These are phyloP conservation scores for Cyanoderma ruficeps DNA, from an alignment of 2,113 vertebrate species.

Conservation along the genomic window DNA sequence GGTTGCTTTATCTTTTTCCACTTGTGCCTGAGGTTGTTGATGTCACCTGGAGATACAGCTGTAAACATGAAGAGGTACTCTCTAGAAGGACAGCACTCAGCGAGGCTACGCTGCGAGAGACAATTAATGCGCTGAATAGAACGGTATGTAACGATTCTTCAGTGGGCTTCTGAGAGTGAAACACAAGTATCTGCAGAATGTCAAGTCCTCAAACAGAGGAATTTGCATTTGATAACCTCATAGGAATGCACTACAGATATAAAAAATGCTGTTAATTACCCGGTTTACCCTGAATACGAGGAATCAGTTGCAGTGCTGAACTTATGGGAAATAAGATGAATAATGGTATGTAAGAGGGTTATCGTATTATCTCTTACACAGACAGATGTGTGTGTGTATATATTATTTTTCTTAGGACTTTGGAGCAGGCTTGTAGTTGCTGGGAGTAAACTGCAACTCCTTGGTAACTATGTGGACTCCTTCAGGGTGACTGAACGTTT, in stretches of 20 bases:
- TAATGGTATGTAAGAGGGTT: background rate
- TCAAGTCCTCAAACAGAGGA: background rate
- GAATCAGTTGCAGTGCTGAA: background rate
- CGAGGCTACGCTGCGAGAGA: conserved; percentile 86
- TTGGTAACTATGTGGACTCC: background rate
- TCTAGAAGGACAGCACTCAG: conserved; percentile 84
- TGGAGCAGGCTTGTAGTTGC: background rate
- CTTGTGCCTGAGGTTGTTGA: conserved; percentile 86
- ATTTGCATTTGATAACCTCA: background rate
- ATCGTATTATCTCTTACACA: background rate
- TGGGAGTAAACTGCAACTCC: background rate
- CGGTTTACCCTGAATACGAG: background rate
- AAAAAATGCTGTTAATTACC: background rate
- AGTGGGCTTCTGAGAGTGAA: background rate
- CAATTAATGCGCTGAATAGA: conserved; percentile 82
- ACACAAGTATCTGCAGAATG: background rate
- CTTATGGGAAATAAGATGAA: background rate
- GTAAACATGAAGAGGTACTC: conserved; percentile 89
- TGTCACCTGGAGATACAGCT: conserved; percentile 97
- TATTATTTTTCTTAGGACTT: background rate
- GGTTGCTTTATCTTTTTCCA: conserved; percentile 17
- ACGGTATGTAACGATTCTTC: conserved; percentile 69
- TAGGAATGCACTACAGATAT: background rate
- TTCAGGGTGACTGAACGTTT: background rate
- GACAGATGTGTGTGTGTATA: fast-evolving